Percentiles rank a stretch among this genome's conserved stretches.
These are phyloP conservation scores for Aphaenogaster floridana DNA, from an alignment of 1,140 invertebrate species.

Conservation along the genomic window DNA sequence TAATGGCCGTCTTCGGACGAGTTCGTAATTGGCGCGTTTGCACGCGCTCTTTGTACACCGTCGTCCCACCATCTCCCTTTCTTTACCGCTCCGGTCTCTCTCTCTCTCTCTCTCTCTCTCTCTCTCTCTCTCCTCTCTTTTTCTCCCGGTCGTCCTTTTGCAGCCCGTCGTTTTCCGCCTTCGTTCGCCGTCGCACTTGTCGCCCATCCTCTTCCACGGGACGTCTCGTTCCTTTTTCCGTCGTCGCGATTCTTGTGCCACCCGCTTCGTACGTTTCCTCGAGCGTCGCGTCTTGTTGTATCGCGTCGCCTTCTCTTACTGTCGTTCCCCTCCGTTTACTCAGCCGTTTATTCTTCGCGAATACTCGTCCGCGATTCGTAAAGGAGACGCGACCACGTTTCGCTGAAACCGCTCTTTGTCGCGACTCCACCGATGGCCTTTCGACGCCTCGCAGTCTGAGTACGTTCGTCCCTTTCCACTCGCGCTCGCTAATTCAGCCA, in stretches of 20 bases:
- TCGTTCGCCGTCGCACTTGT: conserved; percentile 30
- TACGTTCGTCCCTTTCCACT: conserved; percentile 33
- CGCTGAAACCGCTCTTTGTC: conserved; percentile 43
- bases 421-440: conserved; percentile 37
- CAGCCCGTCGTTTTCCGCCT: conserved; percentile 54
- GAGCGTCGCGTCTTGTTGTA: conserved; percentile 18
- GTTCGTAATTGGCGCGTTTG: conserved; percentile 79
- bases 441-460: conserved; percentile 48
- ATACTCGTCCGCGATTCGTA: conserved; percentile 40
- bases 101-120: not conserved
- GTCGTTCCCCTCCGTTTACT: conserved; percentile 31
- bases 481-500: conserved; percentile 37
- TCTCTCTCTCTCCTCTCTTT: not conserved
- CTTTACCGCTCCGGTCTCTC: not conserved
- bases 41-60: conserved; percentile 56
- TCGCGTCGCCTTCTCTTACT: conserved; percentile 15
- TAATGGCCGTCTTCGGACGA: conserved; percentile 78
- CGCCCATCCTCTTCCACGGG: not conserved
- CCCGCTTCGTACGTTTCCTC: conserved; percentile 39
- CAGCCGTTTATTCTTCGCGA: conserved; percentile 55
- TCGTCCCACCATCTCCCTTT: conserved; percentile 56
- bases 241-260: conserved; percentile 49
- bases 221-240: conserved; percentile 57
- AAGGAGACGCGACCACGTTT: conserved; percentile 28
- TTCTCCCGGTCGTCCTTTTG: not conserved